Evolutionary conservation across 2,888 invertebrate species (phyloP), one percentile per base, ranked within the genome.

Genomic region (Tyria jacobaeae): DNA sequence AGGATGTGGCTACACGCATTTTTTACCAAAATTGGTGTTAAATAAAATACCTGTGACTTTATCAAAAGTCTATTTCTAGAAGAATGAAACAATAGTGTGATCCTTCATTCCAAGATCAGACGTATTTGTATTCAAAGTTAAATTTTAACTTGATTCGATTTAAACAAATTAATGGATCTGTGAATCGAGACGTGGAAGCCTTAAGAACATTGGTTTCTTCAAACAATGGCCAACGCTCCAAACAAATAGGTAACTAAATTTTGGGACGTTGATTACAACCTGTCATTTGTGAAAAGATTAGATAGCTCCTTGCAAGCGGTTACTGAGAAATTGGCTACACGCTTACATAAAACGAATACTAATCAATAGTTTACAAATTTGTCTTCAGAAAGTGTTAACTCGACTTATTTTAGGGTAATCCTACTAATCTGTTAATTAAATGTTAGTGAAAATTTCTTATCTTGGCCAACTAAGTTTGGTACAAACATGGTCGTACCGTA

Each of bases 101-200:
- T n/a, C n/a, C n/a, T 21, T 24, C 7, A 52, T 35, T 52, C 15
- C 9, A 52, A 52, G 35, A 31, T 21, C n/a, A 24, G 31, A 25
- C n/a, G 37, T 31, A 34, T 47, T 48, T 48, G 21, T 21, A 34
- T 31, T 49, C 24, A 10, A 17, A 14, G 31, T 34, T 44, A 12
- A 56, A 41, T 34, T 24, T 17, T 49, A 39, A 21, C 47, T 48
- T 53, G 62, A 73, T 64, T 73, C 51, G 50, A 75, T 75, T 71
- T 58, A 53, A 35, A 66, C 66, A 75, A 75, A 73, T 73, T 69
- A 72, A 63, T 56, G 60, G 49, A 47, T 39, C 44, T 44, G 41
- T 37, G 37, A 59, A 25, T 60, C 17, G 47, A 41, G 58, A 65
- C 59, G 31, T 49, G 55, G 59, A 47, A 60, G 57, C 60, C 69